Evolutionary conservation across 2,888 invertebrate species (phyloP), one percentile per base, ranked within the genome.

Genomic region (Punctoribates punctum): DNA sequence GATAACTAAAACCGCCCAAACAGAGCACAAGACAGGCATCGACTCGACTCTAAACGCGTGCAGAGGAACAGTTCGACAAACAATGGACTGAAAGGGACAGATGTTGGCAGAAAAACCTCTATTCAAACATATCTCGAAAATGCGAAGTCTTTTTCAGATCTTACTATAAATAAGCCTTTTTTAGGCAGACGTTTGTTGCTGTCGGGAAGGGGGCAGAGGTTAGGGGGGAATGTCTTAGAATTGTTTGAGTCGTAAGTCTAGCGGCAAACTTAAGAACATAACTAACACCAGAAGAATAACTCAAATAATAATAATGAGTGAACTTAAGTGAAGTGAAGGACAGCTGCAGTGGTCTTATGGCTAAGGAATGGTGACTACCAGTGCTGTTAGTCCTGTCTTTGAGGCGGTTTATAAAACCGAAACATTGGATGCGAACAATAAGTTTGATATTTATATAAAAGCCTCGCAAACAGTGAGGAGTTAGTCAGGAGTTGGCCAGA

Each of bases 51-150:
- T 34, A 34, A 6, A 15, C 48, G 48, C 48, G 48, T 48, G 48
- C 48, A 48, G 48, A 48, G 48, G 48, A 48, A 48, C 48, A 48
- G 48, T 48, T 48, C 48, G 48, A 48, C 48, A 48, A 48, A 48
- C 48, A 48, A 48, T 48, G 13, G 15, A 48, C 34, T 48, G 48
- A 48, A 48, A 48, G 48, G 48, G 48, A 48, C 48, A 48, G 48
- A 48, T 48, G 48, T 48, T 48, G 48, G 48, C 48, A 48, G 48
- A 48, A 48, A 48, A 48, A 42, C 48, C 48, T 48, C 48, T 48
- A 48, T 48, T 48, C 48, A 48, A 48, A 48, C 17, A 48, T 48
- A 11, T 48, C 13, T 48, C 8, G 48, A 48, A 11, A 15, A 11
- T 48, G 17, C 48, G 48, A 17, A 48, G 3, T 48, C 13, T 48